Conservation (phyloP, 2,888 invertebrate species). For the Phaedon cochleariae region DNA sequence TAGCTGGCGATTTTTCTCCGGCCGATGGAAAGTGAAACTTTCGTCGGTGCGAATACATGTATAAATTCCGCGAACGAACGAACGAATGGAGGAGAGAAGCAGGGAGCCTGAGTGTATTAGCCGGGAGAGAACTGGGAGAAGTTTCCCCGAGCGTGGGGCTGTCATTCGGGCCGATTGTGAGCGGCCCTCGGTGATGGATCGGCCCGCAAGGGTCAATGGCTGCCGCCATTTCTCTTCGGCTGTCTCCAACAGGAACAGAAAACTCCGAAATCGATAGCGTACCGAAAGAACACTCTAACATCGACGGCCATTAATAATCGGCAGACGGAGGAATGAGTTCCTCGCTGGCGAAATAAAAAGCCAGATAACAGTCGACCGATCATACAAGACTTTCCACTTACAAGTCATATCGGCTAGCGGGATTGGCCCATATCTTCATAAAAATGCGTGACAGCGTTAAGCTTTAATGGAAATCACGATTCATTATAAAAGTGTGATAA, state of each 20-base stretch:
- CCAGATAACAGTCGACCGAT: slow-evolving; percentile 54
- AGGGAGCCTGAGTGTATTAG: slow-evolving; percentile 10
- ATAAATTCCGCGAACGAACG: background rate
- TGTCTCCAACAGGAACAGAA: slow-evolving; percentile 64
- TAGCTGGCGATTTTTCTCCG: too few relatives aligned
- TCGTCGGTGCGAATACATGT: background rate
- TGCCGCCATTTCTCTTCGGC: slow-evolving; percentile 70
- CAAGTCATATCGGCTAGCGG: slow-evolving; percentile 54
- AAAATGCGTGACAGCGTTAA: slow-evolving; percentile 56
- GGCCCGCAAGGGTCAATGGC: slow-evolving; percentile 70
- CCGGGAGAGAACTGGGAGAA: slow-evolving; percentile 15
- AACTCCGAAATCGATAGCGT: slow-evolving; percentile 56
- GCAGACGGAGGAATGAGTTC: slow-evolving; percentile 9
- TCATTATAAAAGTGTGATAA: slow-evolving; percentile 50
- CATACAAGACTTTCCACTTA: slow-evolving; percentile 59
- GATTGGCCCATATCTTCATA: slow-evolving; percentile 56
- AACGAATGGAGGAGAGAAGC: slow-evolving; percentile 11
- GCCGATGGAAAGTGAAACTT: background rate
- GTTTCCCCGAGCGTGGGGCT: slow-evolving; percentile 35
- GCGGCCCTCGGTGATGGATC: slow-evolving; percentile 62
- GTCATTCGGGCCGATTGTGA: slow-evolving; percentile 49
- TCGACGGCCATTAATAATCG: slow-evolving; percentile 49
- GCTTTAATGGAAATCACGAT: slow-evolving; percentile 58
- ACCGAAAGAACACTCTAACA: slow-evolving; percentile 51
- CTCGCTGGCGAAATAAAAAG: slow-evolving; percentile 43